These are phyloP conservation scores for Anguilla anguilla DNA, from an alignment of 2,797 vertebrate species.

Conservation along the genomic window DNA sequence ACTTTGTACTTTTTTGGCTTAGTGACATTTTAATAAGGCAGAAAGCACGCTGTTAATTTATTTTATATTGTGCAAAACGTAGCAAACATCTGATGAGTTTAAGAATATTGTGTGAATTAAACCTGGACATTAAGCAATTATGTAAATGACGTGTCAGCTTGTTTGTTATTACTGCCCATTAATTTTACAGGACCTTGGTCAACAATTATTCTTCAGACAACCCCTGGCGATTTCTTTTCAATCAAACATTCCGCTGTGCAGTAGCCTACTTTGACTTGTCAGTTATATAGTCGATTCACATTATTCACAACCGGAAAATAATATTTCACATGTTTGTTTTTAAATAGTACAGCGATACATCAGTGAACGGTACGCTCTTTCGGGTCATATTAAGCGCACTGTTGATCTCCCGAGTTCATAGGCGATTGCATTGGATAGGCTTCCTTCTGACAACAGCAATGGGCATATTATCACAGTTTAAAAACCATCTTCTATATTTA, in stretches of 20 bases:
- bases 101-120: constrained; percentile 76
- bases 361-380: not conserved
- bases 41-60: constrained; percentile 82
- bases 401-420: not conserved
- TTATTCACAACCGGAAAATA: not conserved
- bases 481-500: not conserved
- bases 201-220: constrained; percentile 18
- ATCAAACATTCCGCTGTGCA: not conserved
- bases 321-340: not conserved
- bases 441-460: not conserved
- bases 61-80: constrained; percentile 76
- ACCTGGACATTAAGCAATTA: constrained; percentile 56
- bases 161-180: constrained; percentile 28
- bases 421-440: not conserved
- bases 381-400: not conserved
- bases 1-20: constrained; percentile 52
- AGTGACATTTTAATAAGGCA: constrained; percentile 44
- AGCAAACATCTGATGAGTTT: constrained; percentile 78
- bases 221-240: constrained; percentile 13
- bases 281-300: not conserved
- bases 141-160: constrained; percentile 46
- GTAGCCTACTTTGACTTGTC: not conserved
- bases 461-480: not conserved
- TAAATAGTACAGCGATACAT: not conserved
- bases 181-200: constrained; percentile 18